These are phyloP conservation scores for Drosophila nigromelanica DNA, from an alignment of 1,140 invertebrate genomes.

Conservation along the genomic window DNA sequence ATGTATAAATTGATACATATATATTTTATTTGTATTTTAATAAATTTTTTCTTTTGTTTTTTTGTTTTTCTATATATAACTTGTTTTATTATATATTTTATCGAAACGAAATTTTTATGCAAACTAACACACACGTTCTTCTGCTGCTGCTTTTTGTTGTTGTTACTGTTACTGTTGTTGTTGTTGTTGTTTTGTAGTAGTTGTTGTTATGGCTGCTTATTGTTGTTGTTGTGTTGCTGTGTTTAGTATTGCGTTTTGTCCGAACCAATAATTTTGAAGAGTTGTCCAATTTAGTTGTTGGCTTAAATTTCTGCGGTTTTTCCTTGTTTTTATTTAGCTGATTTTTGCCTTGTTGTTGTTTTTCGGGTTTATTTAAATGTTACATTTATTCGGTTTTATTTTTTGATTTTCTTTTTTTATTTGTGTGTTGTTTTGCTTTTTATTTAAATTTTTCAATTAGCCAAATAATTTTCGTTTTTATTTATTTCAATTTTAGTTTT, in stretches of 20 bases:
- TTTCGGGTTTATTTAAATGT: constrained; percentile 52
- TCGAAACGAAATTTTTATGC: constrained; percentile 84
- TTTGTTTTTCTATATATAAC: constrained; percentile 38
- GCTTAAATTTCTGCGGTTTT: constrained; percentile 79
- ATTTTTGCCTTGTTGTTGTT: constrained; percentile 55
- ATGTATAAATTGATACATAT: constrained; percentile 48
- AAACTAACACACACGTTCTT: constrained; percentile 81
- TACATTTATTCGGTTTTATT: constrained; percentile 65
- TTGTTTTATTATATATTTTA: constrained; percentile 47
- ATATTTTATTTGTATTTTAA: constrained; percentile 44
- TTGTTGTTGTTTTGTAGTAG: constrained; percentile 29
- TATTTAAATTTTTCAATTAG: constrained; percentile 34
- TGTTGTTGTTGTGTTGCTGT: constrained; percentile 61
- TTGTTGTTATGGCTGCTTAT: constrained; percentile 38
- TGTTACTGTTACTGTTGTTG: constrained; percentile 41
- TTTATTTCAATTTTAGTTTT: constrained; percentile 15
- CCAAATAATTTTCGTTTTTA: constrained; percentile 52
- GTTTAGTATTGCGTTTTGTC: constrained; percentile 81
- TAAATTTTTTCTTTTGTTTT: constrained; percentile 51
- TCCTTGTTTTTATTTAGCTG: constrained; percentile 57
- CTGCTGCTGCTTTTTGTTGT: constrained; percentile 54
- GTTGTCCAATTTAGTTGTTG: constrained; percentile 77
- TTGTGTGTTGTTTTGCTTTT: constrained; percentile 50
- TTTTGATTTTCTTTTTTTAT: constrained; percentile 32
- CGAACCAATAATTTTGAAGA: constrained; percentile 84